A percentile compares a stretch with the other conserved stretches of the same genome.
These are phyloP conservation scores for Symphodus melops DNA, from an alignment of 2,113 vertebrate species.

Conservation along the genomic window DNA sequence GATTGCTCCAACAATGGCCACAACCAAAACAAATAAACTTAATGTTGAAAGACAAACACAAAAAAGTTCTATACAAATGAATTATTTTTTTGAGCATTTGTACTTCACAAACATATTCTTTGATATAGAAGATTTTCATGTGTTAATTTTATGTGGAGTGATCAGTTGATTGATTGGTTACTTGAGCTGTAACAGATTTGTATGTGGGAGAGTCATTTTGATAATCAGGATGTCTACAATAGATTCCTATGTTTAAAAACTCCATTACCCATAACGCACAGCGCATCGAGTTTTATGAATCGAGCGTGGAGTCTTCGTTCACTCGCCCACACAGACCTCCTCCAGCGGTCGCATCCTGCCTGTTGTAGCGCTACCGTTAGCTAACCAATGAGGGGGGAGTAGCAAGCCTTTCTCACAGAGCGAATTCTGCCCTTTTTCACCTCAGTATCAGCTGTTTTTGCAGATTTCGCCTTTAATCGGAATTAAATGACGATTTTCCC, in stretches of 20 bases:
- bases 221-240: too few relatives aligned
- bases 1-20: background rate
- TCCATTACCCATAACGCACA: slow-evolving; percentile 58
- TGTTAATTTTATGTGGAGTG: too few relatives aligned
- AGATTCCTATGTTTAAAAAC: slow-evolving; percentile 12
- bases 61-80: background rate
- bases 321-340: slow-evolving; percentile 28
- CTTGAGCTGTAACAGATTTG: too few relatives aligned
- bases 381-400: slow-evolving; percentile 37
- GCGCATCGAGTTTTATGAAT: slow-evolving; percentile 20
- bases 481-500: slow-evolving; percentile 16
- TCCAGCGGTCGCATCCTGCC: slow-evolving; percentile 49
- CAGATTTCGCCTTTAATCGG: background rate
- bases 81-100: too few relatives aligned
- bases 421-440: background rate
- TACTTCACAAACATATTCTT: too few relatives aligned
- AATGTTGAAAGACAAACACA: background rate
- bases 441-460: background rate
- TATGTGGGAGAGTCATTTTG: too few relatives aligned
- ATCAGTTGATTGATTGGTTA: too few relatives aligned
- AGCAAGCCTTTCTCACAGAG: background rate
- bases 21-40: background rate
- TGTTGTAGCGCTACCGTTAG: slow-evolving; percentile 48
- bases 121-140: too few relatives aligned
- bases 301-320: slow-evolving; percentile 7